Evolutionary conservation across 2,888 invertebrate species (phyloP).

Genomic region (Clitarchus hookeri): DNA sequence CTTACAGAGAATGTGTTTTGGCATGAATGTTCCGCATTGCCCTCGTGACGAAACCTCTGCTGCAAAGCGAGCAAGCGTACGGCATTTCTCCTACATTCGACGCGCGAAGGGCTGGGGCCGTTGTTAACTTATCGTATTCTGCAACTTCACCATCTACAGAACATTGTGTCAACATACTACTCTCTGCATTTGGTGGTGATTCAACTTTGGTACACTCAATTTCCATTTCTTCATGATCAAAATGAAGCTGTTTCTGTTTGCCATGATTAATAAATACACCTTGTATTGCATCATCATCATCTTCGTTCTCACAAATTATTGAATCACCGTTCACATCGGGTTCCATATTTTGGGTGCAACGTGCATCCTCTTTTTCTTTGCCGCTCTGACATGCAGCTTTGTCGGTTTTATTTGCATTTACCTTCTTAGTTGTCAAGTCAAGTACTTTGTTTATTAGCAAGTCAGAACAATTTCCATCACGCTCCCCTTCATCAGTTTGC

Average conservation of each 20-base stretch:
- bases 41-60: neutral
- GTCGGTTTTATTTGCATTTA: neutral
- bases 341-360: neutral
- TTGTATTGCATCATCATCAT: neutral
- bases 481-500: neutral
- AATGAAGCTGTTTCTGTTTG: neutral
- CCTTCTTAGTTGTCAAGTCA: neutral
- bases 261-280: neutral
- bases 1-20: neutral
- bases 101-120: neutral
- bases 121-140: neutral
- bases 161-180: neutral
- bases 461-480: neutral
- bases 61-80: neutral
- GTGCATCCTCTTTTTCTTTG: too few relatives aligned
- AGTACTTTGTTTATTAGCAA: neutral
- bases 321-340: neutral
- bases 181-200: neutral
- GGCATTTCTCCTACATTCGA: neutral
- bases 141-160: neutral
- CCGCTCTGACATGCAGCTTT: neutral
- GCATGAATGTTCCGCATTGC: constrained; percentile 5
- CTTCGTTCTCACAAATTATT: neutral
- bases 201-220: neutral
- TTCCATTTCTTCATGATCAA: neutral